Evolutionary conservation across 2,888 invertebrate genomes (phyloP), one percentile per base, ranked within the genome.

Genomic region (Clivina fossor): DNA sequence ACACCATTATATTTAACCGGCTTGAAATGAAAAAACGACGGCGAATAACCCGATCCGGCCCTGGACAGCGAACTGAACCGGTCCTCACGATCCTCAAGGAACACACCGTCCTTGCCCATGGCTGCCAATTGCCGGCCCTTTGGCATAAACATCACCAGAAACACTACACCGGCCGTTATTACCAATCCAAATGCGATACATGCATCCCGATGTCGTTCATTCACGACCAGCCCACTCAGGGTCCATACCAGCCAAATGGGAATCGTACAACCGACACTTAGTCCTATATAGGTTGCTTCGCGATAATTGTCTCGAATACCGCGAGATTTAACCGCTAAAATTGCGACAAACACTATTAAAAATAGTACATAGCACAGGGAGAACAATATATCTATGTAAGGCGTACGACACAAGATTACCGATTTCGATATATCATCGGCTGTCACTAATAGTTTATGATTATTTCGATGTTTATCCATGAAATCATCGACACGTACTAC

Each of bases 141-240:
- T 24, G 94, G 88, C 76, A 93, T 86, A 74, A 95, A 95, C 94
- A 95, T 94, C 55, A 93, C 85, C 64, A 93, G 82, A 74, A 95
- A 92, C 48, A 93, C 86, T 38, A 92, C 84, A 8, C 87, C 83
- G 60, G 93, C 88, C 11, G 90, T 92, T 51, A 88, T 83, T 40
- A 93, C 83, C 62, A 95, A 78, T 0, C 95, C 95, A 66, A 91
- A 92, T 16, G 93, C 94, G 50, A 94, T 80, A 74, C 93, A 92
- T 9, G 92, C 92, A 73, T 92, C 91, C 63, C 86, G 83, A 69
- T 90, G 88, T 61, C 85, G 80, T 68, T 91, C 90, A 57, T 84
- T 81, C 41, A 87, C 84, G 49, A 88, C 83, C 65, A 88, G 78
- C 32, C 93, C 93, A 60, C 91, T 88, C 62, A 93, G 80, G 69